Base-by-base conservation (phyloP, 2,888 invertebrate species). In the Odiellus spinosus region DNA sequence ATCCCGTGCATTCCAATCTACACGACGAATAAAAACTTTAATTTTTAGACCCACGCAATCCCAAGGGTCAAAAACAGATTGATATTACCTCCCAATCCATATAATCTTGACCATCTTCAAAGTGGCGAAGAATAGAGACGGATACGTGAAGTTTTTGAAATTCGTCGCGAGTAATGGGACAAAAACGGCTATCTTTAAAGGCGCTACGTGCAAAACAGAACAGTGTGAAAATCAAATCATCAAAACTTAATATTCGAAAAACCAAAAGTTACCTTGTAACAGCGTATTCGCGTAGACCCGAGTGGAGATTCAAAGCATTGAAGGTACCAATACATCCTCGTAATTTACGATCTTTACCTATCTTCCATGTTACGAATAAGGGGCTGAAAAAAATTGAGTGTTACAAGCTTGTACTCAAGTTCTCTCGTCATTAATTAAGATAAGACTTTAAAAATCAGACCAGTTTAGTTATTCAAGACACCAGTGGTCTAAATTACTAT, bases 251-350 rank as follows among this genome's bases (percentile, higher is more conserved):
- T 10, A 17, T 14, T 35, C 2, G 15, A 10, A 10, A 10, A 10
- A 38, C 15, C 14, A 17, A n/a, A 11, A 51, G 53, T 60, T 62
- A 78, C 78, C 78, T 78, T 53, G 95, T 95, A 60, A 91, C 78
- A 45, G 96, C 91, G 69, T 96, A 96, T 71, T 96, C 95, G 58
- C 88, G 76, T 56, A 96, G 76, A 53, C 95, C 90, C 63, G 81
- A 77, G 66, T 95, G 93, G 62, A 96, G 76, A 66, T 84, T 85
- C 80, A 93, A 85, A 47, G 91, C 85, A 67, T 87, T 90, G 68
- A 98, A 99, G 42, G 98, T 98, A 51, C 98, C 98, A 64, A 98
- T 98, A 71, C 98, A 98, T 44, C 98, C 98, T 55, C 98, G 78
- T 53, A 98, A 75, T 55, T 90, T 78, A 63, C 86, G 82, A 64